These are phyloP conservation scores for Propithecus perrieri DNA, from an alignment of 2,797 vertebrate genomes.

Conservation along the genomic window DNA sequence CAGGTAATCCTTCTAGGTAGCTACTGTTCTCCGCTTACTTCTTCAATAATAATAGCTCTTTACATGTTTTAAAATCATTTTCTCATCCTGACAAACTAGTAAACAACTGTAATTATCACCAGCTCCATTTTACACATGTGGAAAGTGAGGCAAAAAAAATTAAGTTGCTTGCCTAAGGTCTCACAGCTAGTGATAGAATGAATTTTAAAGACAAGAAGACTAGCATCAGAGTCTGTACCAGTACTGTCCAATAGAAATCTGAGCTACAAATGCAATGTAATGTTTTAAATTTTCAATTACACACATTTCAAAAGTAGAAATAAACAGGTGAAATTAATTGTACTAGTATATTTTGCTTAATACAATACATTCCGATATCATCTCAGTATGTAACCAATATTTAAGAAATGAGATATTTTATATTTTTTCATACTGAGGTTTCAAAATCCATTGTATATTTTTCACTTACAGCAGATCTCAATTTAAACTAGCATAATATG, in stretches of 20 bases:
- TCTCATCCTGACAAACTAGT: neutral
- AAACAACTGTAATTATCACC: neutral
- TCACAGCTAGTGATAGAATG: neutral
- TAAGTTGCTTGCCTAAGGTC: neutral
- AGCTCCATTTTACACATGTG: neutral
- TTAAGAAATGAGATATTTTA: neutral
- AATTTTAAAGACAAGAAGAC: neutral
- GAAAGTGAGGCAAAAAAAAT: neutral
- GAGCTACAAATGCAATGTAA: neutral
- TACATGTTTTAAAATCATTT: neutral
- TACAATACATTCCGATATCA: neutral
- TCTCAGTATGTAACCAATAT: neutral
- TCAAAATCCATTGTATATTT: neutral
- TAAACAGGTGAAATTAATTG: neutral
- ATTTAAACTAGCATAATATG: neutral
- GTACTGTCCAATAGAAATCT: neutral
- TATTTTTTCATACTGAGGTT: neutral
- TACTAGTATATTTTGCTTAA: neutral
- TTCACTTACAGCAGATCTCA: neutral
- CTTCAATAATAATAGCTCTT: neutral
- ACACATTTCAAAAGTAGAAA: neutral
- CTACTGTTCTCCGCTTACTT: neutral
- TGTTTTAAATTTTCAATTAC: neutral
- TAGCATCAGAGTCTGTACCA: neutral
- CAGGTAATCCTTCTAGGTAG: neutral